Evolutionary conservation across 2,113 vertebrate species (phyloP).

Genomic region (Trogon melanurus): DNA sequence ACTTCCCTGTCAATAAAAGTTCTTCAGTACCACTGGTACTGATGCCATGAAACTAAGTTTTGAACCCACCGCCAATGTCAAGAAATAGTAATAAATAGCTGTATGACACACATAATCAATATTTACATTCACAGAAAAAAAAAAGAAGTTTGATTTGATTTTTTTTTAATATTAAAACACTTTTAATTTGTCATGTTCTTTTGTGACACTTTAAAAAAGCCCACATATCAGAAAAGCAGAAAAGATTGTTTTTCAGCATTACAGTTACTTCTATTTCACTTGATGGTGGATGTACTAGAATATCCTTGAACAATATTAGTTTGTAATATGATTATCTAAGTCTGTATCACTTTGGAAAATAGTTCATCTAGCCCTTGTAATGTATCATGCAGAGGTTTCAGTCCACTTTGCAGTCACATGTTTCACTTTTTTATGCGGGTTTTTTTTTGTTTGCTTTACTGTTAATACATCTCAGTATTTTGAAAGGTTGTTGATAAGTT

Average conservation of each 20-base stretch:
- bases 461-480: neutral
- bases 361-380: neutral
- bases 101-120: neutral
- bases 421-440: neutral
- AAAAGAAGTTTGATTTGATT: neutral
- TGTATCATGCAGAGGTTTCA: neutral
- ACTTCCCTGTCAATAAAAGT: neutral
- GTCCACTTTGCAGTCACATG: neutral
- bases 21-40: neutral
- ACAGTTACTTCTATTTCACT: neutral
- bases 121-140: neutral
- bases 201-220: neutral
- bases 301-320: neutral
- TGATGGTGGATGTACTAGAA: neutral
- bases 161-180: neutral
- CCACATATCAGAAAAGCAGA: neutral
- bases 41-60: accelerated
- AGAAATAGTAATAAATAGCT: neutral
- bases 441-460: neutral
- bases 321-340: neutral
- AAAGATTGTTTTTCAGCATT: neutral
- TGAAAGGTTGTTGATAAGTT: neutral
- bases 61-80: neutral
- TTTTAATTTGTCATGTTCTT: neutral
- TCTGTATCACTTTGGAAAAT: neutral